Evolutionary conservation across 2,797 vertebrate species (phyloP).

Genomic region (Nyctibius grandis): DNA sequence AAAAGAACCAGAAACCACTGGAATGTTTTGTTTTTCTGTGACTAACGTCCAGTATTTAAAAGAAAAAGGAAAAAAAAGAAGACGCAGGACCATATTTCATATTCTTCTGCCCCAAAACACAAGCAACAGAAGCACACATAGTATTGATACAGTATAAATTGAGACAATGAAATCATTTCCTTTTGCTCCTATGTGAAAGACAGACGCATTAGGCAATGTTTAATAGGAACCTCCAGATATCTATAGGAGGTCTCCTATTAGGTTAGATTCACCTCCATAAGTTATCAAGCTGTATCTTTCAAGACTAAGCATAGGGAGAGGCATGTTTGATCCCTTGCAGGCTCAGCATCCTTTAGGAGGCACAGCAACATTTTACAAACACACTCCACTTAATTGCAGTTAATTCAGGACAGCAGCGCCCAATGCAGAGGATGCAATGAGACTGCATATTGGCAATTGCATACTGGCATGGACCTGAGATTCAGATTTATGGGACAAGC

Average conservation of each 20-base stretch:
- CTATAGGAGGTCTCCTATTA: background rate
- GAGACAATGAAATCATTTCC: background rate
- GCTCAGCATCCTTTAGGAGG: background rate
- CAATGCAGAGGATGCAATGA: background rate
- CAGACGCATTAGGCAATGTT: background rate
- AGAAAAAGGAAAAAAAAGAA: background rate
- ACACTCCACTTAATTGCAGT: background rate
- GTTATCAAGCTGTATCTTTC: background rate
- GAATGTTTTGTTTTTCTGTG: background rate
- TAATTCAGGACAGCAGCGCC: background rate
- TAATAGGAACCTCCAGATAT: background rate
- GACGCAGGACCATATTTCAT: background rate
- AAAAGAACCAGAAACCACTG: background rate
- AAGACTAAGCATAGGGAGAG: background rate
- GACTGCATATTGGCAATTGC: fast-evolving
- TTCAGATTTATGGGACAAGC: background rate
- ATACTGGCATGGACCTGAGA: background rate
- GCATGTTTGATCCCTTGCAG: background rate
- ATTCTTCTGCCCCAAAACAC: background rate
- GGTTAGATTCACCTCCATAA: background rate
- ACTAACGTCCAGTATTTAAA: background rate
- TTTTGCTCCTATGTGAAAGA: background rate
- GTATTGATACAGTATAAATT: background rate
- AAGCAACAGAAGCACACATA: background rate
- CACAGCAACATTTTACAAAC: background rate